Evolutionary conservation across 2,888 invertebrate species (phyloP).

Genomic region (Apantesis nais): DNA sequence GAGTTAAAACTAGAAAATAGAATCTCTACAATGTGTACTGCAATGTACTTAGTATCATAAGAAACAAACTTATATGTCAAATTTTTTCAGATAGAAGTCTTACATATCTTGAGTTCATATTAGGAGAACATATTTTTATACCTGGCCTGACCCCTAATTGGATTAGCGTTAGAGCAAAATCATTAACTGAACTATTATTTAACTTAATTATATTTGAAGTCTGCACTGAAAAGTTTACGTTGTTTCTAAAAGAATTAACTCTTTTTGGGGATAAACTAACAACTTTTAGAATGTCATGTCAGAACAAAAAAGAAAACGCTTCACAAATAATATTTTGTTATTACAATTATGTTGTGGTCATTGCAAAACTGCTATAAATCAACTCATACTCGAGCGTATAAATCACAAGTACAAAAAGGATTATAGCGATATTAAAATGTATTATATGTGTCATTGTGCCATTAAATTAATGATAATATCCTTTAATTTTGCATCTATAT

Average conservation of each 20-base stretch:
- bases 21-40: neutral
- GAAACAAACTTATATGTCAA: too few relatives aligned
- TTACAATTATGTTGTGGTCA: neutral
- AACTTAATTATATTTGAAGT: too few relatives aligned
- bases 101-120: too few relatives aligned
- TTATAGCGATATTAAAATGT: slow-evolving; percentile 17
- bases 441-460: neutral
- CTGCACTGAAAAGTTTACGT: neutral
- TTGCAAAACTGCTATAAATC: neutral
- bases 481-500: slow-evolving; percentile 18
- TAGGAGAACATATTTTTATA: too few relatives aligned
- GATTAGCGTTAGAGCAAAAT: too few relatives aligned
- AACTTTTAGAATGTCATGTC: neutral
- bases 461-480: slow-evolving; percentile 25
- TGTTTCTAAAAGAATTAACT: neutral
- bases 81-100: too few relatives aligned
- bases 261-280: neutral
- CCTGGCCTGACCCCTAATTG: too few relatives aligned
- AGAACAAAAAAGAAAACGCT: neutral
- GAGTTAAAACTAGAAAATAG: too few relatives aligned
- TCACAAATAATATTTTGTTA: neutral
- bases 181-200: too few relatives aligned
- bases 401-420: slow-evolving; percentile 12
- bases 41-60: too few relatives aligned
- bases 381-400: neutral